Evolutionary conservation across 2,888 invertebrate genomes (phyloP).

Genomic region (Scaptodrosophila latifasciaeformis): DNA sequence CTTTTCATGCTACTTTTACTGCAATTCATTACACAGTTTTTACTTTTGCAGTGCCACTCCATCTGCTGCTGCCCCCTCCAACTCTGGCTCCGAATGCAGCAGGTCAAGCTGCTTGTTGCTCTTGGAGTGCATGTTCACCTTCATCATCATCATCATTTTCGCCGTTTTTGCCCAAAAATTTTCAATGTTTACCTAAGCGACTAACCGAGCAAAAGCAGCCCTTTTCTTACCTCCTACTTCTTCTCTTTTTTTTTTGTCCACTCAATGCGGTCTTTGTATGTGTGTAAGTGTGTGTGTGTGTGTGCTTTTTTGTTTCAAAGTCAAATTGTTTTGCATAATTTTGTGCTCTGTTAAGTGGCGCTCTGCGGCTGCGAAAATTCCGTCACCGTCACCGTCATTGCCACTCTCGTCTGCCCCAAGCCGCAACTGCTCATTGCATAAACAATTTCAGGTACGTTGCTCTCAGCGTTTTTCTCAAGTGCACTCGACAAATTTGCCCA

Average conservation of each 20-base stretch:
- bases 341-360: constrained; percentile 54
- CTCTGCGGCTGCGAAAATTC: background rate
- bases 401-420: background rate
- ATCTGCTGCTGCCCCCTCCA: background rate
- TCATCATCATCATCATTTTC: constrained; percentile 7
- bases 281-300: constrained; percentile 13
- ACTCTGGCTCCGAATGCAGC: background rate
- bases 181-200: constrained; percentile 33
- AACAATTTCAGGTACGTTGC: constrained; percentile 49
- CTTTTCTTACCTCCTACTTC: constrained; percentile 2
- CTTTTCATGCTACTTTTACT: constrained; percentile 25
- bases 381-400: background rate
- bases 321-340: constrained; percentile 62
- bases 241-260: constrained; percentile 2
- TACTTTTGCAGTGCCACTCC: constrained; percentile 31
- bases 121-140: constrained; percentile 29
- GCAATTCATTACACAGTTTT: constrained; percentile 57
- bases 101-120: constrained; percentile 12
- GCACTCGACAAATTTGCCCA: constrained; percentile 59
- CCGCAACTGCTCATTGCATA: constrained; percentile 29
- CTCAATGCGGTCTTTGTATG: constrained; percentile 4
- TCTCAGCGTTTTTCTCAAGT: constrained; percentile 41
- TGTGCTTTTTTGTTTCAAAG: constrained; percentile 49
- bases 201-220: constrained; percentile 9
- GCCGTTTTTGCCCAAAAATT: background rate